Evolutionary conservation across 2,113 vertebrate genomes (phyloP).

Genomic region (Pituophis catenifer): DNA sequence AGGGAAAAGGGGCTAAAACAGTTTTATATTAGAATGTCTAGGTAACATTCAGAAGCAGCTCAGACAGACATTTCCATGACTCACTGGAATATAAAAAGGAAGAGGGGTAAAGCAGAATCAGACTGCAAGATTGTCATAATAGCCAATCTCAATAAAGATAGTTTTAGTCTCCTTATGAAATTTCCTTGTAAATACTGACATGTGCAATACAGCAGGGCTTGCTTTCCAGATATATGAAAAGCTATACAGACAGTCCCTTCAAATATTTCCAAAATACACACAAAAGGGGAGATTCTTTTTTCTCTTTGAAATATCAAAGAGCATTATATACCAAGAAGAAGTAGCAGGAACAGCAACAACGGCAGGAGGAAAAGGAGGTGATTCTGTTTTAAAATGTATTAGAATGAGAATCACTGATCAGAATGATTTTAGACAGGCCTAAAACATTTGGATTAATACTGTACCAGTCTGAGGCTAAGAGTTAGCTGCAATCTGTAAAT

Average conservation of each 20-base stretch:
- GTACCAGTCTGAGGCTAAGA: not conserved
- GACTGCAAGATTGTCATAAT: not conserved
- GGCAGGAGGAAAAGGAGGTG: not conserved
- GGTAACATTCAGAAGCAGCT: not conserved
- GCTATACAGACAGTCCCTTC: not conserved
- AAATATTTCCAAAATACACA: not conserved
- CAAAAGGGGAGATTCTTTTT: not conserved
- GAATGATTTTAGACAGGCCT: not conserved
- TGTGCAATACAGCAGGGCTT: not conserved
- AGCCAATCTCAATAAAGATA: not conserved
- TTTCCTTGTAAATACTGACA: not conserved
- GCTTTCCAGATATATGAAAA: not conserved
- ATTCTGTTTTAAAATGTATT: not conserved
- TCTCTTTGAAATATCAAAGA: not conserved
- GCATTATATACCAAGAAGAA: not conserved
- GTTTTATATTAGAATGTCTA: no score
- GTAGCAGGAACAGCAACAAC: not conserved
- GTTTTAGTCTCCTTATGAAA: not conserved
- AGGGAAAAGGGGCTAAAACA: no score
- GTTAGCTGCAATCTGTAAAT: not conserved
- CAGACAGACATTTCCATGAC: not conserved
- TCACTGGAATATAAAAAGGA: not conserved
- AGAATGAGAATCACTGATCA: not conserved
- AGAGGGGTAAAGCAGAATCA: not conserved
- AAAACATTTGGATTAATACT: not conserved